A percentile compares a stretch with the other conserved stretches of the same genome.
Conservation (phyloP, 1,140 invertebrate genomes). For the Calycopis cecrops region DNA sequence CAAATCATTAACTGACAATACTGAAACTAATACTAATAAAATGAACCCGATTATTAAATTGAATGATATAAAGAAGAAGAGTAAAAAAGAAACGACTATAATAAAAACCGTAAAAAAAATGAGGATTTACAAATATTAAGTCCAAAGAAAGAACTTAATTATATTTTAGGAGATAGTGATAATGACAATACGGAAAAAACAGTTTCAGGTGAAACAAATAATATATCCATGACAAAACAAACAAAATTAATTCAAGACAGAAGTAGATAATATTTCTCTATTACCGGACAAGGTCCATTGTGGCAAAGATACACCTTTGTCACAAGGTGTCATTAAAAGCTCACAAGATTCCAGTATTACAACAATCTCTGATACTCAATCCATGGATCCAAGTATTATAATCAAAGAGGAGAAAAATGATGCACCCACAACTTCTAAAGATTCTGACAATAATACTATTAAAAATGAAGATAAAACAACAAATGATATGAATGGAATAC, state of each 20-base stretch:
- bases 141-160: conserved; percentile 40
- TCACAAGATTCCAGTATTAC: too few relatives aligned
- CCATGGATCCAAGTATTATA: conserved; percentile 31
- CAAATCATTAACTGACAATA: conserved; percentile 15
- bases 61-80: conserved; percentile 21
- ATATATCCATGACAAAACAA: too few relatives aligned
- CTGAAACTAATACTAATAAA: neutral
- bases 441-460: neutral
- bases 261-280: neutral
- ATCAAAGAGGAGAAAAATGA: conserved; percentile 7
- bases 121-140: conserved; percentile 43
- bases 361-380: conserved; percentile 58
- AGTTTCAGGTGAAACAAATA: neutral
- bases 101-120: conserved; percentile 67
- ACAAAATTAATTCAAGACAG: too few relatives aligned
- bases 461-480: neutral
- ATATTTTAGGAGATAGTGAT: conserved; percentile 21
- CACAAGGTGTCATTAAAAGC: too few relatives aligned
- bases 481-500: conserved; percentile 15
- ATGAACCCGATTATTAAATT: conserved; percentile 1
- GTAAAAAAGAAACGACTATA: conserved; percentile 61
- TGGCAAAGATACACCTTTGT: conserved; percentile 36
- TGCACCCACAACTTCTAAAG: too few relatives aligned
- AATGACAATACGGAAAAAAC: conserved; percentile 15
- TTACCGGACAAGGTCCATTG: neutral